Base-by-base conservation (phyloP, 1,140 invertebrate genomes). In the Idris sp. region DNA sequence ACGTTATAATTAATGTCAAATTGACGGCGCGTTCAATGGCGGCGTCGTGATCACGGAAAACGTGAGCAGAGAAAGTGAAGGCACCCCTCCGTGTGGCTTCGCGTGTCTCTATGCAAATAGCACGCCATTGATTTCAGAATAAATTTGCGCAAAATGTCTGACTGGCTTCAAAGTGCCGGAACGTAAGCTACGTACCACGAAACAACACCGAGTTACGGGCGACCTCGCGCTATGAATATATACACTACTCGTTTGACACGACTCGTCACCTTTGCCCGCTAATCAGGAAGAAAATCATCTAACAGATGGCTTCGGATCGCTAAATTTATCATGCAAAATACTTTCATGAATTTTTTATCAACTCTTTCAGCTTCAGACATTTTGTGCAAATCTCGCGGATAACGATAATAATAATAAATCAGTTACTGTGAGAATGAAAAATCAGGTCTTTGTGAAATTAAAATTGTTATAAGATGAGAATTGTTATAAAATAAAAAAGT, bases 1-100 rank as follows among this genome's bases (percentile, higher is more conserved):
- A 65, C 56, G 51, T 74, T 74, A 64, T 69, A 69, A 65, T 75
- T 69, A 65, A 75, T 59, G 59, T 65, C 51, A 64, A 54, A 53
- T 51, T 43, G 35, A 74, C 35, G 38, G 53, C 25, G 53, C 25
- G 18, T 36, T 49, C 56, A 56, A 58, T 59, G 38, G 51, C 58
- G 58, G 26, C 59, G n/a, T n/a, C n/a, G 16, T 13, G 35, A 40
- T 67, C 64, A 67, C 51, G 51, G 31, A 33, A 9, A 74, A 74
- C 71, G 61, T 62, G 73, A 69, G 51, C 31, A 49, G 48, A 51
- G 65, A 75, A 75, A 75, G 73, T 75, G 54, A 74, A 16, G 56
- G 31, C 38, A 46, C 38, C 67, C 41, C 43, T 13, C 38, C 26
- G 26, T 36, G 26, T 58, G 22, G 25, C 19, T 22, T 22, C 44